Percentiles rank a stretch among this genome's conserved stretches.
Evolutionary conservation across 2,797 vertebrate species (phyloP).

Genomic region (Carduelis carduelis): DNA sequence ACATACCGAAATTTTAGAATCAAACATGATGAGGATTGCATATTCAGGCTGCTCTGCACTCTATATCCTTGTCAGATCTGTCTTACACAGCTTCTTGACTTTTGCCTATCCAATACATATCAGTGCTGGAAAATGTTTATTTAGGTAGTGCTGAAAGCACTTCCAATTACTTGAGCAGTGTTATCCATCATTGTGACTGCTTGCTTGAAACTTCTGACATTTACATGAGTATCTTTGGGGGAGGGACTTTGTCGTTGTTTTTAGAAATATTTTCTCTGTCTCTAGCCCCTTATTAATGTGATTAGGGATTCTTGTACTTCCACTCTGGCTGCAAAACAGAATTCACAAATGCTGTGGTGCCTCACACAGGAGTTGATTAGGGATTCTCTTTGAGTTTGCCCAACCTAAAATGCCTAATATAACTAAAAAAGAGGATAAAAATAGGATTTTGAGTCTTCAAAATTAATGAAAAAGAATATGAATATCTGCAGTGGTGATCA

Average conservation of each 20-base stretch:
- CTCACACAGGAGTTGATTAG: neutral
- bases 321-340: neutral
- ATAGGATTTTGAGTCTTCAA: neutral
- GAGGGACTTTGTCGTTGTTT: neutral
- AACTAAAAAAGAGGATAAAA: neutral
- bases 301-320: neutral
- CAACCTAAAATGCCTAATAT: neutral
- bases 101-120: neutral
- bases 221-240: neutral
- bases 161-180: neutral
- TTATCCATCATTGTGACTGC: neutral
- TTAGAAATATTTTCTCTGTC: neutral
- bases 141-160: neutral
- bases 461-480: neutral
- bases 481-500: neutral
- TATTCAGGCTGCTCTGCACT: neutral
- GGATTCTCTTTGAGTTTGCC: conserved; percentile 1
- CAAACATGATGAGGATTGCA: neutral
- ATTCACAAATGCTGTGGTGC: neutral
- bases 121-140: neutral
- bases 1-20: neutral
- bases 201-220: conserved; percentile 5
- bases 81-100: neutral
- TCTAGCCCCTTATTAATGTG: conserved; percentile 6
- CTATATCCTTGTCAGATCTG: neutral